phyloP scores from a whole-genome alignment of 2,888 invertebrate species.

The Phalera bucephala region DNA sequence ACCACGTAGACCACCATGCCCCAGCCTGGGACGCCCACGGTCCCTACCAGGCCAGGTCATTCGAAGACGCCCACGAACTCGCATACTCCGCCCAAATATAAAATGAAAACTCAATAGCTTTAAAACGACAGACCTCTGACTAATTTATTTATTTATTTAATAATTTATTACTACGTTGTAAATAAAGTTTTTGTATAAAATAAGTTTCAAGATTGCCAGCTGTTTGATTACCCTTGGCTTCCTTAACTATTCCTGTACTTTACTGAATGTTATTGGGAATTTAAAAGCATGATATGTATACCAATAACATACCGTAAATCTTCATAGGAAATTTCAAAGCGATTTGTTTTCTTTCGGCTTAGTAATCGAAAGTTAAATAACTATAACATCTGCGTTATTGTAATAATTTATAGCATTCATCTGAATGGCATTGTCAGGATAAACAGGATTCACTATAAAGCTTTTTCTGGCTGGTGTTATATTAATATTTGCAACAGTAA shows the following conservation, averaged over 20 bases:
- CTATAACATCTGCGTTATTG: conserved; percentile 18
- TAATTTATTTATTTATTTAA: conserved; percentile 74
- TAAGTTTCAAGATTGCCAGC: conserved; percentile 64
- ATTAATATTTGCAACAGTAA: neutral
- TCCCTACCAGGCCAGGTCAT: conserved; percentile 85
- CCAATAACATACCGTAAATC: too few relatives aligned
- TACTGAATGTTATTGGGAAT: too few relatives aligned
- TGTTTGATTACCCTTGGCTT: conserved; percentile 33
- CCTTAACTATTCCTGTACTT: too few relatives aligned
- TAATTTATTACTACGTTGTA: conserved; percentile 72
- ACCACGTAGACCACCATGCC: conserved; percentile 84
- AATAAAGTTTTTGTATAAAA: conserved; percentile 64
- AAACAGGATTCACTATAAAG: conserved; percentile 9
- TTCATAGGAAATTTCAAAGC: too few relatives aligned
- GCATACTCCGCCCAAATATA: conserved; percentile 83
- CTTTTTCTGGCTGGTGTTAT: conserved; percentile 6
- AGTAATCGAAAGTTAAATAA: too few relatives aligned
- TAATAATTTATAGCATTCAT: conserved; percentile 1
- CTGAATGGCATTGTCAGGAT: neutral
- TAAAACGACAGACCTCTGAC: conserved; percentile 69
- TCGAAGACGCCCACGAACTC: conserved; percentile 81
- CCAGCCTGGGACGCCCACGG: conserved; percentile 82
- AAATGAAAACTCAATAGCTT: conserved; percentile 43
- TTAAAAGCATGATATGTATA: too few relatives aligned
- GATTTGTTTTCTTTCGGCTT: too few relatives aligned